Evolutionary conservation across 2,888 invertebrate species (phyloP).

Genomic region (Chaetogeoica ovagalla): DNA sequence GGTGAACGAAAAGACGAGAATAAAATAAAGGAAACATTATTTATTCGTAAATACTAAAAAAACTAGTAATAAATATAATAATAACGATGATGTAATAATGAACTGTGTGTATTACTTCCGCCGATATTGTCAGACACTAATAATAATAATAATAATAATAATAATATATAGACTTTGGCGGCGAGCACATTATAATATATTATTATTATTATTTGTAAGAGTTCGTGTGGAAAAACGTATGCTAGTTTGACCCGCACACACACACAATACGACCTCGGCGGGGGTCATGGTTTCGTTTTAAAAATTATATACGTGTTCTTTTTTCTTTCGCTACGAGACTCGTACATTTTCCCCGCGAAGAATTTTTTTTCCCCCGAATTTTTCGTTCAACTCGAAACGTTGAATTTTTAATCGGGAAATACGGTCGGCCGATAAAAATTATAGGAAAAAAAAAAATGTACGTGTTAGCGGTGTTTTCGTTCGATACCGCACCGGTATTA

Average conservation of each 20-base stretch:
- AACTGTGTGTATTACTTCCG: too few relatives aligned
- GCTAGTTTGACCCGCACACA: conserved; percentile 26
- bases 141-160: too few relatives aligned
- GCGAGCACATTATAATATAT: background rate
- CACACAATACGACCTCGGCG: background rate
- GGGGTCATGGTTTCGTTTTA: conserved; percentile 40
- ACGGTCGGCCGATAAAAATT: too few relatives aligned
- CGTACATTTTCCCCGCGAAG: background rate
- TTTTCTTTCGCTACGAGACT: background rate
- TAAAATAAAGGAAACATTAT: conserved; percentile 16
- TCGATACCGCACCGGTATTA: too few relatives aligned
- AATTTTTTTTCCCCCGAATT: too few relatives aligned
- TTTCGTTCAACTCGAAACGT: too few relatives aligned
- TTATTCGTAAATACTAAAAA: conserved; percentile 30
- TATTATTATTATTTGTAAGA: background rate
- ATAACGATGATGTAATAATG: conserved; percentile 31
- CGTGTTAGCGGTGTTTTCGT: too few relatives aligned
- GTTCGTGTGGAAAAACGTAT: conserved; percentile 26
- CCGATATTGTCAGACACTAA: too few relatives aligned
- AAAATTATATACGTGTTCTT: background rate
- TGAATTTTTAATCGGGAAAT: too few relatives aligned
- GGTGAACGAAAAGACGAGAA: background rate
- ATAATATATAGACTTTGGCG: background rate
- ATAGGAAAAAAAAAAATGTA: too few relatives aligned
- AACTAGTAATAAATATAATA: conserved; percentile 19